Conservation (phyloP, 2,113 vertebrate genomes). For the Embiotoca jacksoni region DNA sequence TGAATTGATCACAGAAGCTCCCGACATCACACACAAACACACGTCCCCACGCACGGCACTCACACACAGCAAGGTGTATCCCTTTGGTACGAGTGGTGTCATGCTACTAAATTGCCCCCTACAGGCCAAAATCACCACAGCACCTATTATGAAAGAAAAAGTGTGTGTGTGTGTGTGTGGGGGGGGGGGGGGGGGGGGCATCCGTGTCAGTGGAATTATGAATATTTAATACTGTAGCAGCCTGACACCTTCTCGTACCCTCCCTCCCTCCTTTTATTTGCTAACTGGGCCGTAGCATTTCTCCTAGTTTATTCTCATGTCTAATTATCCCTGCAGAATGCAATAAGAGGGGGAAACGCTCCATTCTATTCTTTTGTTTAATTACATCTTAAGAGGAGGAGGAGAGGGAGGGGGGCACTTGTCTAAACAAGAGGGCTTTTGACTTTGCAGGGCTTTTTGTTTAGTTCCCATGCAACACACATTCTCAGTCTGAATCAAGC, state of each 20-base stretch:
- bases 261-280: constrained; percentile 46
- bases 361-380: constrained; percentile 51
- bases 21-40: background rate
- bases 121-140: constrained; percentile 62
- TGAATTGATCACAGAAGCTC: constrained; percentile 20
- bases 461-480: constrained; percentile 23
- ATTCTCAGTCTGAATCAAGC: constrained; percentile 3
- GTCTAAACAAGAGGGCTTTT: constrained; percentile 35
- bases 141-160: constrained; percentile 28
- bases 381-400: constrained; percentile 44
- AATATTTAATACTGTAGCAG: constrained; percentile 62
- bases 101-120: constrained; percentile 81
- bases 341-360: constrained; percentile 31
- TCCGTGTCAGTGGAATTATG: constrained; percentile 46
- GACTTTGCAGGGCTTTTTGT: constrained; percentile 28
- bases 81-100: constrained; percentile 19
- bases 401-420: background rate
- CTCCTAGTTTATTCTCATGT: constrained; percentile 38
- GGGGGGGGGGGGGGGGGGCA: no score
- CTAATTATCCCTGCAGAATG: constrained; percentile 59
- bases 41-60: background rate
- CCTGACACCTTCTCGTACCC: constrained; percentile 10
- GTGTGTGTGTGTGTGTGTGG: background rate
- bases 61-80: background rate
- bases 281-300: constrained; percentile 56